These are phyloP conservation scores for Norana najaformis DNA, from an alignment of 2,888 invertebrate genomes.

Conservation along the genomic window DNA sequence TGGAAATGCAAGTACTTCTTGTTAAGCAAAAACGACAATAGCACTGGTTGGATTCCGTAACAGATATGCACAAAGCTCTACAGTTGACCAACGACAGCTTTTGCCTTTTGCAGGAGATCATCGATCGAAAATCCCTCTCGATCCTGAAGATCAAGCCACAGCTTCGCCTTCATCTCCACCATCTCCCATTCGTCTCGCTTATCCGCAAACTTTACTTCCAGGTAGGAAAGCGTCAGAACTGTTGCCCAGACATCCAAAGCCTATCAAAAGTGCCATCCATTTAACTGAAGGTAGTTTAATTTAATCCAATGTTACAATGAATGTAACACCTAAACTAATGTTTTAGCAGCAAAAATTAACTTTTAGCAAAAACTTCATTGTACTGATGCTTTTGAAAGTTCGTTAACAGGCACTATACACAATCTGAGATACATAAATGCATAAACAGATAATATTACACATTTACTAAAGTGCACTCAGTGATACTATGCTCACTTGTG, in stretches of 20 bases:
- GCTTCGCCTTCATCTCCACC: slow-evolving; percentile 32
- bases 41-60: not conserved
- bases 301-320: not conserved
- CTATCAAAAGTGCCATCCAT: not conserved
- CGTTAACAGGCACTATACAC: too few relatives aligned
- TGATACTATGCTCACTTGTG: too few relatives aligned
- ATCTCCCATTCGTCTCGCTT: slow-evolving; percentile 35
- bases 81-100: slow-evolving; percentile 15
- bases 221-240: slow-evolving; percentile 14
- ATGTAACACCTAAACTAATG: not conserved
- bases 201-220: slow-evolving; percentile 24
- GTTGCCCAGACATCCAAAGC: slow-evolving; percentile 30
- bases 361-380: not conserved
- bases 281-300: not conserved
- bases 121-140: slow-evolving; percentile 27
- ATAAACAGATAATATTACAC: too few relatives aligned
- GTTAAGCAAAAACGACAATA: not conserved
- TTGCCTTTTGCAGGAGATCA: slow-evolving; percentile 23
- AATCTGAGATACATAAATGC: too few relatives aligned
- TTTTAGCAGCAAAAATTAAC: not conserved
- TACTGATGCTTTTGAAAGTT: too few relatives aligned
- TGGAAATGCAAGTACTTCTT: not conserved
- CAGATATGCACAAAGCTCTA: not conserved
- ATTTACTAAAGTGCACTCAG: too few relatives aligned
- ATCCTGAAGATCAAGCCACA: slow-evolving; percentile 32